Conservation (phyloP, 1,140 invertebrate species). For the Bombus sibiricus region DNA sequence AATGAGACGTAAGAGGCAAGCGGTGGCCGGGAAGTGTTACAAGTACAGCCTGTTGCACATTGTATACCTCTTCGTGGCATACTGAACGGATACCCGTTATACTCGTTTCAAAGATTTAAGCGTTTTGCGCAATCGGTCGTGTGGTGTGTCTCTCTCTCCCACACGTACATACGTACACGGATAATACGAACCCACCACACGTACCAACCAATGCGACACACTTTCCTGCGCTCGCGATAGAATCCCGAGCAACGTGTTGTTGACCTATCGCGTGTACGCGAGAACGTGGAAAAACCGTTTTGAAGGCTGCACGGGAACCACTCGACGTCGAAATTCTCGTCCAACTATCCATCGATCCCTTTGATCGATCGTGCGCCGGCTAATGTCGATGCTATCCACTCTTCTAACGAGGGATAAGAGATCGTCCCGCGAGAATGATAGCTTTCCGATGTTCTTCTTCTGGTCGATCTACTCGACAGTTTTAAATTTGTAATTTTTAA, state of each 20-base stretch:
- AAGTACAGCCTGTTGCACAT: constrained; percentile 30
- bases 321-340: neutral
- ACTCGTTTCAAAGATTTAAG: constrained; percentile 57
- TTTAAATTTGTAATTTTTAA: too few species aligned
- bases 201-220: constrained; percentile 53
- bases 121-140: constrained; percentile 57
- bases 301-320: constrained; percentile 1
- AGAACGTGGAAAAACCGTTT: constrained; percentile 26
- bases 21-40: constrained; percentile 41
- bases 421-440: neutral
- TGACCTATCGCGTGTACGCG: constrained; percentile 47
- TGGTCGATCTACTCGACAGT: too few species aligned
- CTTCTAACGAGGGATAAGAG: neutral
- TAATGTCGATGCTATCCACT: neutral
- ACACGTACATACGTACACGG: neutral
- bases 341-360: neutral
- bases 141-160: constrained; percentile 6
- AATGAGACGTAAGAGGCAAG: constrained; percentile 22
- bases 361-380: constrained; percentile 5
- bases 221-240: constrained; percentile 53
- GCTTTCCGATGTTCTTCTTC: neutral
- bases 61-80: constrained; percentile 47
- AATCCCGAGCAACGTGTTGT: constrained; percentile 40
- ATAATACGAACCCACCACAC: too few species aligned
- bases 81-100: constrained; percentile 50